phyloP scores from a whole-genome alignment of 2,888 invertebrate species.

The Catocala fraxini region DNA sequence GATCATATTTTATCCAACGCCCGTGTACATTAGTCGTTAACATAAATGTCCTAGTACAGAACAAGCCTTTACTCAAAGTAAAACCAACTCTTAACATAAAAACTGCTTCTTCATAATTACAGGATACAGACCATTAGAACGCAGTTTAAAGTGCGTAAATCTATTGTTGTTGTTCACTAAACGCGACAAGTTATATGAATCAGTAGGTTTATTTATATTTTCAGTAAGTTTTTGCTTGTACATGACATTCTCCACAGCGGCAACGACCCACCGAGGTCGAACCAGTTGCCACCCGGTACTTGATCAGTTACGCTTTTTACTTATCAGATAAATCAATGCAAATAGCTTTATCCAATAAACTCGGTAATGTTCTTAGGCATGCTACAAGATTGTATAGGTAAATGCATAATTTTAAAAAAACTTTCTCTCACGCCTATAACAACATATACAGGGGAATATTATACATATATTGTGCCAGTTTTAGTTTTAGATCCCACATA shows the following conservation, averaged over 20 bases:
- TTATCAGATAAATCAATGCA: conserved; percentile 35
- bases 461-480: too few relatives aligned
- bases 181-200: conserved; percentile 32
- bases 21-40: too few relatives aligned
- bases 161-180: conserved; percentile 10
- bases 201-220: conserved; percentile 46
- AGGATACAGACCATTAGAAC: neutral
- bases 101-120: too few relatives aligned
- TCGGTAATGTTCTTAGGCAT: conserved; percentile 22
- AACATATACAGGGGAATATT: too few relatives aligned
- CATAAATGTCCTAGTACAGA: too few relatives aligned
- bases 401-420: too few relatives aligned
- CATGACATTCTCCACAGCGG: conserved; percentile 71
- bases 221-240: conserved; percentile 52
- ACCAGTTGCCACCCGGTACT: conserved; percentile 65
- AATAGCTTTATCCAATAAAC: conserved; percentile 26
- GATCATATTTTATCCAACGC: too few relatives aligned
- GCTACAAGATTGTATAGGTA: neutral
- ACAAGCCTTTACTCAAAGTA: too few relatives aligned
- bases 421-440: too few relatives aligned
- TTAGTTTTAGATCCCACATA: too few relatives aligned
- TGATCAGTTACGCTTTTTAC: conserved; percentile 61
- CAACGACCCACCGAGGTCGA: conserved; percentile 78
- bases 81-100: too few relatives aligned
- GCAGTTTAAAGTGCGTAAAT: neutral